Base-by-base conservation (phyloP, 2,888 invertebrate genomes). In the Cantharis flavilabris region DNA sequence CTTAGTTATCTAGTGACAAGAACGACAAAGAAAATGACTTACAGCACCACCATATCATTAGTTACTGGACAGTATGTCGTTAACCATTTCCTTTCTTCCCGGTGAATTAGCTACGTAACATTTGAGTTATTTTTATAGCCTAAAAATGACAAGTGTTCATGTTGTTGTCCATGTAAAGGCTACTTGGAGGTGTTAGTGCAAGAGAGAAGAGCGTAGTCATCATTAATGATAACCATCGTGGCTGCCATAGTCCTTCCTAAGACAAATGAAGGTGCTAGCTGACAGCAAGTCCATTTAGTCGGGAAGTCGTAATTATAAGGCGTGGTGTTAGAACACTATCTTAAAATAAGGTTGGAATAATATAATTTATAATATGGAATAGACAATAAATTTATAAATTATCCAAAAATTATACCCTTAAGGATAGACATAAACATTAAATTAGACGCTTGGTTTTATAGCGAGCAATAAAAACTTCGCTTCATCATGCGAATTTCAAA, bases 221-320 rank as follows among this genome's bases (percentile, higher is more conserved):
- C 86, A 86, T 87, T 87, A 86, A 86, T 86, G 87, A 87, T 87
- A 87, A 87, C 84, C 85, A 87, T 87, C 87, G 84, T 85, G 85
- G 84, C 84, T 84, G 84, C 85, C 85, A 85, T 80, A 80, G 84
- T 84, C 84, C 83, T 82, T 83, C 81, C 81, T 83, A 88, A 89
- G 89, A 89, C 89, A 89, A 89, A 89, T 89, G 89, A 86, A 88
- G 88, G 88, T 88, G 88, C 88, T 86, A 88, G 87, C 88, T 88
- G 88, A 88, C 88, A 88, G 88, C 88, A 82, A 87, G 86, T 86
- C 88, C 88, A 88, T 88, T 88, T 88, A 88, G 88, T 88, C 87
- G 88, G 88, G 85, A 88, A 89, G 89, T 88, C 87, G 88, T 89
- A 89, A 89, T 89, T 89, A 89, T 88, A 88, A 88, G 89, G 88